Evolutionary conservation across 2,797 vertebrate species (phyloP).

Genomic region (Lates japonicus): DNA sequence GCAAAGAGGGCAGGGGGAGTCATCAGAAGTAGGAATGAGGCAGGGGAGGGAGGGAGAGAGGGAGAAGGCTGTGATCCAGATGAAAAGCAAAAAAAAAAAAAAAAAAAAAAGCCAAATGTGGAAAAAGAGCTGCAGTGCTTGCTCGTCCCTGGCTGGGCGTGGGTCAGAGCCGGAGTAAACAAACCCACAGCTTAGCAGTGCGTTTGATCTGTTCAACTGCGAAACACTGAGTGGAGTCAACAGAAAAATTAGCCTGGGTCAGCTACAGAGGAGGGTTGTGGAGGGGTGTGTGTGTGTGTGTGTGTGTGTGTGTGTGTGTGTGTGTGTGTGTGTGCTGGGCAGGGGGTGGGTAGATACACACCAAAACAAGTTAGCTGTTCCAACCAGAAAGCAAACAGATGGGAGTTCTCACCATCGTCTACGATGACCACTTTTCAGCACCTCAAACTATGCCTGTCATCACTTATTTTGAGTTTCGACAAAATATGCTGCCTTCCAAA

Average conservation of each 20-base stretch:
- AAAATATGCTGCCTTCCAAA: slow-evolving; percentile 25
- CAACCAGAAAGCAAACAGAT: slow-evolving; percentile 64
- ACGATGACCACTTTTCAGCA: slow-evolving; percentile 57
- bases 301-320: slow-evolving; percentile 43
- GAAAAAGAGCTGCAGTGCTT: slow-evolving; percentile 68
- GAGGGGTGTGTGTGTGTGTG: slow-evolving; percentile 37
- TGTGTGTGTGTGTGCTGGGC: slow-evolving; percentile 15
- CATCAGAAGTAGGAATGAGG: slow-evolving; percentile 49
- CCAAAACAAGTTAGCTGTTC: slow-evolving; percentile 58
- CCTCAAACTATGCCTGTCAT: slow-evolving; percentile 61
- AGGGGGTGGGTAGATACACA: slow-evolving; percentile 25
- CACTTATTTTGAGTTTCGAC: slow-evolving; percentile 49
- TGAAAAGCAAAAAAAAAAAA: slow-evolving; percentile 63
- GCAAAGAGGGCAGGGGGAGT: slow-evolving; percentile 53
- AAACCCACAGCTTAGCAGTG: slow-evolving; percentile 78
- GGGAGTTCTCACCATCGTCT: slow-evolving; percentile 23
- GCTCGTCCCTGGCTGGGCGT: slow-evolving; percentile 67
- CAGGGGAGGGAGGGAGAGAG: slow-evolving; percentile 19
- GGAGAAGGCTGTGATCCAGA: slow-evolving; percentile 66
- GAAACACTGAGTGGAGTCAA: slow-evolving; percentile 83
- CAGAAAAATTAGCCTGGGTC: slow-evolving; percentile 78
- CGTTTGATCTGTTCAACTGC: slow-evolving; percentile 83
- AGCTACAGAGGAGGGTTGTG: slow-evolving; percentile 64
- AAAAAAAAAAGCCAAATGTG: slow-evolving; percentile 61
- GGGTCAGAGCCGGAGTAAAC: slow-evolving; percentile 82